These are phyloP conservation scores for Scortum barcoo DNA, from an alignment of 2,113 vertebrate species.

Conservation along the genomic window DNA sequence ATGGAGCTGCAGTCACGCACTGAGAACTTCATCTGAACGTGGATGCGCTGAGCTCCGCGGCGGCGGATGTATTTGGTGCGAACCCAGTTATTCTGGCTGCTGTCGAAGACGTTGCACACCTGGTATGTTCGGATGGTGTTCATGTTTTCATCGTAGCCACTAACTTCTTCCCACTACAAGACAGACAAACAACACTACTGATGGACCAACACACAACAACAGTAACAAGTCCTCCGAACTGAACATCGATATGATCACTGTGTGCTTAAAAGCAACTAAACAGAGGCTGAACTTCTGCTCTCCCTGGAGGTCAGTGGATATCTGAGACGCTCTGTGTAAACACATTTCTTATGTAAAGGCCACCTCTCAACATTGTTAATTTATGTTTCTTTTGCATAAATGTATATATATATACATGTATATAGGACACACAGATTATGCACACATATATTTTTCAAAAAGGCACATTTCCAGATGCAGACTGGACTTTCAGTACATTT, in stretches of 20 bases:
- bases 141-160: slow-evolving; percentile 97
- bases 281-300: background rate
- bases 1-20: slow-evolving; percentile 98
- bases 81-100: slow-evolving; percentile 98
- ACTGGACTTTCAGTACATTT: too few species aligned
- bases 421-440: too few species aligned
- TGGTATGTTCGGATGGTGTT: slow-evolving; percentile 98
- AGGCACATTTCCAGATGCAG: too few species aligned
- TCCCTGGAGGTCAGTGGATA: too few species aligned
- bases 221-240: background rate
- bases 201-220: background rate
- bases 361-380: too few species aligned
- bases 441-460: too few species aligned
- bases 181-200: slow-evolving; percentile 15
- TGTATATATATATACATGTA: too few species aligned
- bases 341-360: too few species aligned
- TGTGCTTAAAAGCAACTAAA: background rate
- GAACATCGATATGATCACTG: background rate
- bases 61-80: slow-evolving; percentile 93
- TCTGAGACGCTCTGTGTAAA: too few species aligned
- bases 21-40: slow-evolving; percentile 98
- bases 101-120: slow-evolving; percentile 96
- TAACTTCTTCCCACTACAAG: slow-evolving; percentile 96
- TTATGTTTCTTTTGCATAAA: too few species aligned
- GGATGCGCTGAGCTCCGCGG: slow-evolving; percentile 92